phyloP scores from a whole-genome alignment of 2,113 vertebrate genomes.

The Pterophyllum scalare region DNA sequence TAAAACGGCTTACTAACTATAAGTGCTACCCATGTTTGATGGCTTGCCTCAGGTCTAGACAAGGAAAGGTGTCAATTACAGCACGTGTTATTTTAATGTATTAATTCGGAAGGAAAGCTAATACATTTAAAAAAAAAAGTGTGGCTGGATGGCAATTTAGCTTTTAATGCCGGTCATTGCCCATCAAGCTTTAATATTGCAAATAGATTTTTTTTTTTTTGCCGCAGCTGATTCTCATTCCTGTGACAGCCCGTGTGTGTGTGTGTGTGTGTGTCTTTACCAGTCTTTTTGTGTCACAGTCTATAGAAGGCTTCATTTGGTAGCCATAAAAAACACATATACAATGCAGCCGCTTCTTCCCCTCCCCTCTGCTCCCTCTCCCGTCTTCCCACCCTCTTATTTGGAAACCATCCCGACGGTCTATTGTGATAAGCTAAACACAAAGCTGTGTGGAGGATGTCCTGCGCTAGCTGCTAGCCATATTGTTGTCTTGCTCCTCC shows the following conservation, averaged over 20 bases:
- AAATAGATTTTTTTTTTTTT: constrained; percentile 41
- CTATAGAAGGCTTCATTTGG: constrained; percentile 47
- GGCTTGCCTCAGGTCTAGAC: constrained; percentile 33
- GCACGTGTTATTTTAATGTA: constrained; percentile 30
- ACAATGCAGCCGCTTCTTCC: constrained; percentile 47
- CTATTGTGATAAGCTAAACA: constrained; percentile 68
- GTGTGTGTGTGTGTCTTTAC: neutral
- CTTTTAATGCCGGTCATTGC: constrained; percentile 25
- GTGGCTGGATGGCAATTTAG: constrained; percentile 35
- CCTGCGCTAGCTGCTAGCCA: constrained; percentile 57
- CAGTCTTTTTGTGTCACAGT: constrained; percentile 43
- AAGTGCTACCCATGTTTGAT: constrained; percentile 49
- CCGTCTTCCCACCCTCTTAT: constrained; percentile 48
- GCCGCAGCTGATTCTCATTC: constrained; percentile 32
- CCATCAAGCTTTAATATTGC: constrained; percentile 53
- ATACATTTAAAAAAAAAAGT: constrained; percentile 16
- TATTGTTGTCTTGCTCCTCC: constrained; percentile 56
- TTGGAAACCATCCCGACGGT: constrained; percentile 66
- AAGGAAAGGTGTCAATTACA: constrained; percentile 41
- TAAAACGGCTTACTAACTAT: constrained; percentile 40
- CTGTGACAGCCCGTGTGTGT: constrained; percentile 17
- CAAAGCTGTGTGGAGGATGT: constrained; percentile 56
- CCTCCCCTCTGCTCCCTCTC: constrained; percentile 14
- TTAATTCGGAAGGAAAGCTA: constrained; percentile 35
- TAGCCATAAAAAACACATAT: constrained; percentile 49